These are phyloP conservation scores for Ericerus pela DNA, from an alignment of 1,140 invertebrate species.

Conservation along the genomic window DNA sequence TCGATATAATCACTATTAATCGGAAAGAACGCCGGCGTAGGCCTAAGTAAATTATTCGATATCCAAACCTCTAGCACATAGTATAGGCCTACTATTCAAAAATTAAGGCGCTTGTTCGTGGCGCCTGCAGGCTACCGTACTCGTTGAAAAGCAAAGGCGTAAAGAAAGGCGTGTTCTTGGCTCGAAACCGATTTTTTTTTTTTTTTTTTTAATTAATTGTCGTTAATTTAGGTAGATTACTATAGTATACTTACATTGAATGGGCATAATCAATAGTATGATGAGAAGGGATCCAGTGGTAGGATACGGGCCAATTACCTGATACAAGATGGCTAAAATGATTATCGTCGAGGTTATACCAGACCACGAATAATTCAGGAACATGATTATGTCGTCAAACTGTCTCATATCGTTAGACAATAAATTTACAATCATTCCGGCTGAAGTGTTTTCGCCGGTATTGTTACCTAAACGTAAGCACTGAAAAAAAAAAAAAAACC, in stretches of 20 bases:
- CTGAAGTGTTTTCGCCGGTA: background rate
- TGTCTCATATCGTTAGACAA: background rate
- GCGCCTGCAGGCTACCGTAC: too few relatives aligned
- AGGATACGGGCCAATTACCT: background rate
- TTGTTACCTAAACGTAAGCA: slow-evolving; percentile 1
- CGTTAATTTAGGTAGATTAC: too few relatives aligned
- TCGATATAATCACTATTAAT: slow-evolving; percentile 22
- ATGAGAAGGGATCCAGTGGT: background rate
- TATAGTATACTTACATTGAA: too few relatives aligned
- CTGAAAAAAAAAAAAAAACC: background rate
- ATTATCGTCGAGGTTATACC: background rate
- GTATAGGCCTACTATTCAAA: too few relatives aligned
- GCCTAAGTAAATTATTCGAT: too few relatives aligned
- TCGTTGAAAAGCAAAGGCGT: too few relatives aligned
- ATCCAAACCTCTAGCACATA: too few relatives aligned
- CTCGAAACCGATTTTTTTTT: too few relatives aligned
- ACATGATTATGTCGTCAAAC: background rate
- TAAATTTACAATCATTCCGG: background rate
- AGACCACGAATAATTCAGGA: background rate
- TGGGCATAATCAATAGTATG: background rate
- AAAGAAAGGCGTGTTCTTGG: too few relatives aligned
- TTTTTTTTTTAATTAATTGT: too few relatives aligned
- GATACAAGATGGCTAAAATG: background rate
- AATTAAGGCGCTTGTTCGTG: too few relatives aligned
- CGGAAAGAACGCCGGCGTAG: too few relatives aligned